A percentile compares a stretch with the other conserved stretches of the same genome.
phyloP scores from a whole-genome alignment of 2,888 invertebrate genomes.

The Ephialtes manifestator region DNA sequence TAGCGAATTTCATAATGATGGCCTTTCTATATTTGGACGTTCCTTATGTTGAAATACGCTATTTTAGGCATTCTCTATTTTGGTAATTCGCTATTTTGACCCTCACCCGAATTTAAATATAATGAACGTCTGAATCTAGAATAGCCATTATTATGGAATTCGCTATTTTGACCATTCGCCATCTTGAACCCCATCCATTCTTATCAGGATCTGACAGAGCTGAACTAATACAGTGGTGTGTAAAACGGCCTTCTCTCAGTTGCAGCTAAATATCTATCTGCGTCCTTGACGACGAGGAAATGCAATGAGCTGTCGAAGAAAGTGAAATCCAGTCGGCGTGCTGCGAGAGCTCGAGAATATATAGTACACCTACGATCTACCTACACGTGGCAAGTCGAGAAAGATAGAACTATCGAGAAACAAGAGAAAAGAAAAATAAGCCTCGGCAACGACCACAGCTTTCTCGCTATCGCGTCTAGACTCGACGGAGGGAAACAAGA shows the following conservation, averaged over 20 bases:
- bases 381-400: slow-evolving; percentile 57
- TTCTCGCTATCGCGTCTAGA: slow-evolving; percentile 82
- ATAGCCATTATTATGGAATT: too few species aligned
- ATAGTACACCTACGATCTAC: slow-evolving; percentile 68
- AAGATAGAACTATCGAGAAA: slow-evolving; percentile 46
- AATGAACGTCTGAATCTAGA: too few species aligned
- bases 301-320: slow-evolving; percentile 43
- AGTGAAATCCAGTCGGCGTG: slow-evolving; percentile 57
- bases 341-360: slow-evolving; percentile 27
- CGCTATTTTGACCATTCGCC: too few species aligned
- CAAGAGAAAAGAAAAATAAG: slow-evolving; percentile 49
- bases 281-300: slow-evolving; percentile 31
- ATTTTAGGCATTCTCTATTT: too few species aligned
- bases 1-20: too few species aligned
- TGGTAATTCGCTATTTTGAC: too few species aligned
- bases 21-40: too few species aligned
- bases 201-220: too few species aligned
- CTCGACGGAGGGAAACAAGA: slow-evolving; percentile 67
- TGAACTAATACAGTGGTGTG: background rate
- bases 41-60: too few species aligned
- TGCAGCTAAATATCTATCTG: slow-evolving; percentile 2
- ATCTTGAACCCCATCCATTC: too few species aligned
- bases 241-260: background rate
- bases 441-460: slow-evolving; percentile 72
- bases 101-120: too few species aligned